These are phyloP conservation scores for Montipora capitata DNA, from an alignment of 92 coral and sea anemone species.

Conservation along the genomic window DNA sequence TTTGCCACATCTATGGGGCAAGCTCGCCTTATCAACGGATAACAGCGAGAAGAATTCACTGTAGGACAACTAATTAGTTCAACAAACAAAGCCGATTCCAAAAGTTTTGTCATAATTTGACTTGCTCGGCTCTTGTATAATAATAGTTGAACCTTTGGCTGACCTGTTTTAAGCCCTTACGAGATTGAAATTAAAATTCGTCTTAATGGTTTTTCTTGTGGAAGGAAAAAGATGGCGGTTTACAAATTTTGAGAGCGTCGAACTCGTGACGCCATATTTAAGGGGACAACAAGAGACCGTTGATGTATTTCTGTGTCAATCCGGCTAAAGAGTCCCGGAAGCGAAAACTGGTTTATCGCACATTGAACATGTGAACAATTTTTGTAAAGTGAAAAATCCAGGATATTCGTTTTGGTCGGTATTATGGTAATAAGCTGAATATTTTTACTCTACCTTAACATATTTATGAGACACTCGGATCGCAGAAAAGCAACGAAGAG, in stretches of 20 bases:
- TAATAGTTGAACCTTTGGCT: conserved; percentile 12
- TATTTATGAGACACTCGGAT: conserved; percentile 85
- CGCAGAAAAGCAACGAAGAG: conserved; percentile 63
- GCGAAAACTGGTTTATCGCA: background rate
- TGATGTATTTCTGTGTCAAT: conserved; percentile 33
- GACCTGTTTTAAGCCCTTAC: conserved; percentile 1
- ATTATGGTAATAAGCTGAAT: conserved; percentile 93
- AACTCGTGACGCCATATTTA: conserved; percentile 38
- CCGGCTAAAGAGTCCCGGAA: conserved; percentile 59
- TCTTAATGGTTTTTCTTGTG: background rate
- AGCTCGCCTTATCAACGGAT: conserved; percentile 67
- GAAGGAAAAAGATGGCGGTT: conserved; percentile 30
- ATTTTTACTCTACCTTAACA: conserved; percentile 73
- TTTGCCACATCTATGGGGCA: conserved; percentile 11
- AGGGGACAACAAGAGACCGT: conserved; percentile 11
- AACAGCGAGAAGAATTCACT: conserved; percentile 65
- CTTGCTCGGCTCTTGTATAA: conserved; percentile 10
- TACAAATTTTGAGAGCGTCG: background rate
- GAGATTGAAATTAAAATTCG: conserved; percentile 26
- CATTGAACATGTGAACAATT: background rate
- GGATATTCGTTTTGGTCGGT: conserved; percentile 40
- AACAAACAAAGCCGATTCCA: conserved; percentile 78
- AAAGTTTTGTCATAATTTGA: conserved; percentile 46
- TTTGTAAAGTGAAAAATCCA: conserved; percentile 17
- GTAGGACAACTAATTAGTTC: conserved; percentile 74